Base-by-base conservation (phyloP, 2,888 invertebrate species). In the Drosophila subquinaria region DNA sequence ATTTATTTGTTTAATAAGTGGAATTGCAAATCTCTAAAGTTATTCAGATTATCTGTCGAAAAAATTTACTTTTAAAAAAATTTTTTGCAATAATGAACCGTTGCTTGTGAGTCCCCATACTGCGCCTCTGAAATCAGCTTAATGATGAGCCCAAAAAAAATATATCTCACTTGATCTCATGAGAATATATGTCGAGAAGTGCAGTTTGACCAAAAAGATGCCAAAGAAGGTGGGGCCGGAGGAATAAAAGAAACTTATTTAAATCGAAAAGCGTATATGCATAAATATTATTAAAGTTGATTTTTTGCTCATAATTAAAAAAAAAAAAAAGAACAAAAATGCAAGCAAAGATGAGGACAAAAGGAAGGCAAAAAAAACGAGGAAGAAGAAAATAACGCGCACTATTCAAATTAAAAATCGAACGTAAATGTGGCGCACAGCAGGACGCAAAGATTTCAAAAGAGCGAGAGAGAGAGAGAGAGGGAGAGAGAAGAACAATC, bases 381-480 rank as follows among this genome's bases (percentile, higher is more conserved):
- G 6, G 6, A 27, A 55, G 1, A 56, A 56, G 56, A 69, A 72
- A 60, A 64, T 48, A 73, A 62, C 63, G 72, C 66, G 60, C 70
- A 71, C 84, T 86, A 90, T 89, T 89, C 89, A 90, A 89, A 89
- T 89, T 89, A 90, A 90, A 90, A 89, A 90, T 87, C 79, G 90
- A 89, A 89, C 83, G 86, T 89, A 88, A 88, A 90, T 89, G 87
- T 82, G 84, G 74, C 65, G 84, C 87, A 89, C 87, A 88, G 87
- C 87, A 89, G 87, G 87, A 90, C 60, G 80, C 84, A 64, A 64
- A 72, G 75, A 77, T 72, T 75, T 76, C 36, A 38, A 69, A 57
- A 72, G 60, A 13, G 57, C 65, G 60, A 71, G 42, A 10, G 57
- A n/a, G 70, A 69, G 60, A 69, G 60, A 10, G 57, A 17, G 6